Percentiles rank a stretch among this genome's conserved stretches.
Conservation (phyloP, 2,888 invertebrate genomes). For the Andrena dorsata region DNA sequence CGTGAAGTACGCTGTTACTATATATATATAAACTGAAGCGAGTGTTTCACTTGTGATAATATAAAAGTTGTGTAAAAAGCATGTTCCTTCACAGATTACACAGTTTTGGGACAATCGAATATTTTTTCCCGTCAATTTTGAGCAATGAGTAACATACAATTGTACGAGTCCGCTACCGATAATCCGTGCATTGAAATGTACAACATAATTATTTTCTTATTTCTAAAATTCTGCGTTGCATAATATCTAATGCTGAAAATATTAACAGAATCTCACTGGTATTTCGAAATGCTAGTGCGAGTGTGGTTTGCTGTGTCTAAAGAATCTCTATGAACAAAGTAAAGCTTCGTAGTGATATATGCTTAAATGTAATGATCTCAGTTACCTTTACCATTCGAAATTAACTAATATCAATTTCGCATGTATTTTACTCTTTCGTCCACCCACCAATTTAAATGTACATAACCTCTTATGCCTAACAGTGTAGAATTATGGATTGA, state of each 20-base stretch:
- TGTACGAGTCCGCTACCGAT: conserved; percentile 9
- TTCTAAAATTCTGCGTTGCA: conserved; percentile 27
- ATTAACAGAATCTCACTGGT: conserved; percentile 40
- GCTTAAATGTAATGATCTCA: conserved; percentile 57
- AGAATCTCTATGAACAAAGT: conserved; percentile 45
- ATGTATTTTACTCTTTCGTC: conserved; percentile 50
- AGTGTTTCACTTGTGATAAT: conserved; percentile 39
- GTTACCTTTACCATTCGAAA: conserved; percentile 40
- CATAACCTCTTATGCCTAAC: conserved; percentile 37
- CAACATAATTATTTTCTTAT: conserved; percentile 6
- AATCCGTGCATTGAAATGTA: conserved; percentile 4
- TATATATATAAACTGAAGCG: conserved; percentile 4
- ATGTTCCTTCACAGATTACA: conserved; percentile 67
- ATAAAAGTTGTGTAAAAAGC: conserved; percentile 54
- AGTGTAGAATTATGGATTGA: conserved; percentile 22
- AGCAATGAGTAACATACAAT: neutral
- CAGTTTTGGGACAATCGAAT: conserved; percentile 58
- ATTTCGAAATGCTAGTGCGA: conserved; percentile 65
- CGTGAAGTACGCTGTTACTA: conserved; percentile 18
- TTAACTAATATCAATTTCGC: conserved; percentile 56
- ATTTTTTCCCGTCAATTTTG: conserved; percentile 5
- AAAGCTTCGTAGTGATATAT: conserved; percentile 60
- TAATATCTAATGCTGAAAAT: conserved; percentile 12
- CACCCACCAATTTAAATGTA: conserved; percentile 35
- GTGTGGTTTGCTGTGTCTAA: conserved; percentile 80